phyloP scores from a whole-genome alignment of 2,113 vertebrate species.

The Girardinichthys multiradiatus region DNA sequence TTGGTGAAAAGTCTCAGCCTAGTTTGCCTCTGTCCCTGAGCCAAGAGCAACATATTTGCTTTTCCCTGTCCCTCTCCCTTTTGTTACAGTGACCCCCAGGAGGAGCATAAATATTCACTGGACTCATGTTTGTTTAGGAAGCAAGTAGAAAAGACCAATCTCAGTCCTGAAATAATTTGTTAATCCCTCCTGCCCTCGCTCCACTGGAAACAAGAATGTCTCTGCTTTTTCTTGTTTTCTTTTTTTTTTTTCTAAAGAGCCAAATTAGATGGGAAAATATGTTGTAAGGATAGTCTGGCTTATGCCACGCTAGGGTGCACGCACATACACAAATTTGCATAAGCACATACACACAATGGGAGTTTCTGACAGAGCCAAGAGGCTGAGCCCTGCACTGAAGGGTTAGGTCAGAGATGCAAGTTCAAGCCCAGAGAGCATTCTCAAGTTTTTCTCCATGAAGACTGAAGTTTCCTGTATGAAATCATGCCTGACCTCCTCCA shows the following conservation, averaged over 20 bases:
- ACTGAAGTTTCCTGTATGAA: conserved; percentile 11
- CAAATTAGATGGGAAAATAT: conserved; percentile 80
- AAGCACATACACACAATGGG: conserved; percentile 26
- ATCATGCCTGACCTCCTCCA: conserved; percentile 17
- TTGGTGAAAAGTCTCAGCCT: conserved; percentile 64
- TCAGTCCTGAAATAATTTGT: conserved; percentile 80
- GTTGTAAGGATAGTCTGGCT: conserved; percentile 67
- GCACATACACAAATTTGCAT: conserved; percentile 15
- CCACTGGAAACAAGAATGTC: conserved; percentile 60
- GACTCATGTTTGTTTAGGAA: conserved; percentile 78
- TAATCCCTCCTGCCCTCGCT: conserved; percentile 60
- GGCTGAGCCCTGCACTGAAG: conserved; percentile 23
- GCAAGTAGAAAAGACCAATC: conserved; percentile 68
- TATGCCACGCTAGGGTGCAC: conserved; percentile 42
- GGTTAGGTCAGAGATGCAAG: conserved; percentile 53
- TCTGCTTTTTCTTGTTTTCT: conserved; percentile 38
- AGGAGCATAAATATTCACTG: conserved; percentile 79
- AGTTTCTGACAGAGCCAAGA: conserved; percentile 36
- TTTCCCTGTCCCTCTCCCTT: conserved; percentile 73
- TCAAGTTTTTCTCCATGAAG: conserved; percentile 21
- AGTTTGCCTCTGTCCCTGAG: conserved; percentile 52
- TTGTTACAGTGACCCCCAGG: conserved; percentile 78
- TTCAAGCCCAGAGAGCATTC: conserved; percentile 53
- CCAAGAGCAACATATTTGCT: conserved; percentile 82
- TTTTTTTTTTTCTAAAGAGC: conserved; percentile 42